Percentiles rank a stretch among this genome's conserved stretches.
phyloP scores from a whole-genome alignment of 2,113 vertebrate genomes.

The Benitochromis conjunctus region DNA sequence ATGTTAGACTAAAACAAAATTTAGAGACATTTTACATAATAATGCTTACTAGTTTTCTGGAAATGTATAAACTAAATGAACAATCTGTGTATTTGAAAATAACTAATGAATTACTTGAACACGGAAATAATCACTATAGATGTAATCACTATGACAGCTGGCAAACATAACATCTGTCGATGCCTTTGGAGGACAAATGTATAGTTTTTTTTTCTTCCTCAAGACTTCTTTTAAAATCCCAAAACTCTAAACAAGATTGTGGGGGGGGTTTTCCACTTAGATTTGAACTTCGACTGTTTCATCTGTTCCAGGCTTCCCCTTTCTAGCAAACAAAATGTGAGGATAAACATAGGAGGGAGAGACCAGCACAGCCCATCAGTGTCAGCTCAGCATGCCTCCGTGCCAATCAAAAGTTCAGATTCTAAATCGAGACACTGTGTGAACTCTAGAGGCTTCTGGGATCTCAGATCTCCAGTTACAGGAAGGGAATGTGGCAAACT shows the following conservation, averaged over 20 bases:
- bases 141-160: not conserved
- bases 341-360: not conserved
- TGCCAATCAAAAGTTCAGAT: conserved; percentile 57
- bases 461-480: conserved; percentile 66
- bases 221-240: not conserved
- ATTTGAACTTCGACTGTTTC: not conserved
- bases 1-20: not conserved
- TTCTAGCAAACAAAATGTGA: not conserved
- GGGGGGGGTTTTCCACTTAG: not conserved
- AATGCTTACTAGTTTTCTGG: not conserved
- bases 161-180: not conserved
- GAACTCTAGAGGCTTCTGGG: conserved; percentile 46
- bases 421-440: conserved; percentile 67
- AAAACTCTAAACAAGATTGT: not conserved
- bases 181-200: not conserved
- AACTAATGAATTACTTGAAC: not conserved
- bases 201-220: not conserved
- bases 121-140: not conserved
- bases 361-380: not conserved
- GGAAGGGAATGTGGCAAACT: conserved; percentile 27
- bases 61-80: not conserved
- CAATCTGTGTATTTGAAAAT: not conserved
- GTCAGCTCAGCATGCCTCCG: conserved; percentile 35
- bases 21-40: not conserved
- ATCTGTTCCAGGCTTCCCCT: not conserved